These are phyloP conservation scores for Meles meles DNA, from an alignment of 2,113 vertebrate genomes.

Conservation along the genomic window DNA sequence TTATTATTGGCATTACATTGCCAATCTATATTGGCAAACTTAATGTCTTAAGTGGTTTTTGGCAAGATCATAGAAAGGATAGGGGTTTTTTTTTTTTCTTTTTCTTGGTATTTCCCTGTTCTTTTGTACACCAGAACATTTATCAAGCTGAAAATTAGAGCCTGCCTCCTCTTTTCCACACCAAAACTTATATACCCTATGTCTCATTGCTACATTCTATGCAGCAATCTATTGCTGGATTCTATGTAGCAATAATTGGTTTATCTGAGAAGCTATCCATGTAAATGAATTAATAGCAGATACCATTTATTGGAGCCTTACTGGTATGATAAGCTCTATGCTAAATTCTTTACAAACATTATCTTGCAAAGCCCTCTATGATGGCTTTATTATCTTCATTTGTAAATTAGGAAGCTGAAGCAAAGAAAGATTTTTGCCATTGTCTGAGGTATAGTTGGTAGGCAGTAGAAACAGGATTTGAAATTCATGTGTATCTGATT, in stretches of 20 bases:
- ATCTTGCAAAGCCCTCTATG: neutral
- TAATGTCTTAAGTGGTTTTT: neutral
- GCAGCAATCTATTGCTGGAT: neutral
- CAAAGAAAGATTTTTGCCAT: neutral
- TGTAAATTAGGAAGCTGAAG: neutral
- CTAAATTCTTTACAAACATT: neutral
- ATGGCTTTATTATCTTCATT: conserved; percentile 12
- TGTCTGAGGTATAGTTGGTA: neutral
- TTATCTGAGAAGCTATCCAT: neutral
- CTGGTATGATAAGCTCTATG: neutral
- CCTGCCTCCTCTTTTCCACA: neutral
- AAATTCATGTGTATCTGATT: neutral
- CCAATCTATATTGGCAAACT: neutral
- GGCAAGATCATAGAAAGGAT: neutral
- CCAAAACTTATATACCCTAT: neutral
- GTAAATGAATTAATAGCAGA: neutral
- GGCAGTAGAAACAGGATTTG: neutral
- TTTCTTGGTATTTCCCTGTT: neutral
- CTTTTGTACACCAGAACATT: neutral
- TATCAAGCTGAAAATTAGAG: neutral
- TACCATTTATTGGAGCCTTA: neutral
- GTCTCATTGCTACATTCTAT: neutral
- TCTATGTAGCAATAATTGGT: neutral
- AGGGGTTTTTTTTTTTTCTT: neutral
- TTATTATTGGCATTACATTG: too few species aligned